A percentile compares a stretch with the other conserved stretches of the same genome.
Conservation (phyloP, 2,888 invertebrate species). For the Eupeodes luniger region DNA sequence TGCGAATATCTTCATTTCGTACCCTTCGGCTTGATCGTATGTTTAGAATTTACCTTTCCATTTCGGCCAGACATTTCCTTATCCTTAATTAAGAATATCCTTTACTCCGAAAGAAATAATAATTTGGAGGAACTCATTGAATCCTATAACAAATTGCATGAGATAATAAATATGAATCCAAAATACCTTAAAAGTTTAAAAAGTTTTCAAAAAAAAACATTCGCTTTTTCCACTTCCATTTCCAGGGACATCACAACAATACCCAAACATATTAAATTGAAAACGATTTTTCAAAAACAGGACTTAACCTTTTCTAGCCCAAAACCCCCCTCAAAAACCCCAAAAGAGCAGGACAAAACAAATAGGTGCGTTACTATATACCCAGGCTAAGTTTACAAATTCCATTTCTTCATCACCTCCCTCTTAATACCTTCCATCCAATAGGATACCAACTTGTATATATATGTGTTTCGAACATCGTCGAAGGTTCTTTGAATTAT, state of each 20-base stretch:
- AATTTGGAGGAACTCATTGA: not conserved
- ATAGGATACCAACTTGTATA: not conserved
- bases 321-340: too few species aligned
- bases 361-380: not conserved
- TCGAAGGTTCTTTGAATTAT: conserved; percentile 46
- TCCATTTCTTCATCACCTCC: conserved; percentile 15
- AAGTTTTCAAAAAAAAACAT: not conserved
- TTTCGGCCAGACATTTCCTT: too few species aligned
- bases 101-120: too few species aligned
- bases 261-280: conserved; percentile 14
- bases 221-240: not conserved
- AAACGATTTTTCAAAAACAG: conserved; percentile 26
- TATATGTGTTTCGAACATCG: conserved; percentile 4
- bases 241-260: not conserved
- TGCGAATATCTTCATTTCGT: too few species aligned
- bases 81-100: too few species aligned
- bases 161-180: not conserved
- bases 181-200: not conserved
- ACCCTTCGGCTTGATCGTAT: too few species aligned
- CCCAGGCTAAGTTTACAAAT: conserved; percentile 24
- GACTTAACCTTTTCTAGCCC: not conserved
- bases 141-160: not conserved
- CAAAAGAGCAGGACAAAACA: not conserved
- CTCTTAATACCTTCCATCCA: not conserved
- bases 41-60: too few species aligned